These are phyloP conservation scores for Apaloderma vittatum DNA, from an alignment of 2,113 vertebrate genomes.

Conservation along the genomic window DNA sequence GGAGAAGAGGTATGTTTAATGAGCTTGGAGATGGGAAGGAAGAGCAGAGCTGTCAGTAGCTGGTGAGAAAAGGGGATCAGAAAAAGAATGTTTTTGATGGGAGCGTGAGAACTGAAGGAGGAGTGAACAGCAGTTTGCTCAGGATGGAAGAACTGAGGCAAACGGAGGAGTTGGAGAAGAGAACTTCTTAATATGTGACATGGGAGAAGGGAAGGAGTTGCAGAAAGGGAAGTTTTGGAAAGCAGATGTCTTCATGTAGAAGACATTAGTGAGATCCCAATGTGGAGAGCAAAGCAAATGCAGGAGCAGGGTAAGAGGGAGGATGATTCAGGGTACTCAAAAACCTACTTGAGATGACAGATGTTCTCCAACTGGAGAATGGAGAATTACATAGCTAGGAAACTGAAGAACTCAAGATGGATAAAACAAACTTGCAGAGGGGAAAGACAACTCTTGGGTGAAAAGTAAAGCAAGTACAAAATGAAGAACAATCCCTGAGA, in stretches of 20 bases:
- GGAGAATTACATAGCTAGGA: constrained; percentile 1
- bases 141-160: constrained; percentile 9
- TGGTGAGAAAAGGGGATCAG: constrained; percentile 10
- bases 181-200: neutral
- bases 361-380: constrained; percentile 1
- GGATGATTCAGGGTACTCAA: constrained; percentile 22
- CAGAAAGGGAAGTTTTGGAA: neutral
- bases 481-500: neutral
- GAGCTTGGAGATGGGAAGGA: neutral
- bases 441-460: neutral
- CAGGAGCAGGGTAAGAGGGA: neutral
- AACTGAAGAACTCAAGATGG: neutral
- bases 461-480: neutral
- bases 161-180: neutral
- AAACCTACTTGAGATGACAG: neutral
- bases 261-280: neutral
- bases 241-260: neutral
- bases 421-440: neutral
- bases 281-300: neutral
- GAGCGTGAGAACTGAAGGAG: constrained; percentile 1
- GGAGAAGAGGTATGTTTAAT: neutral
- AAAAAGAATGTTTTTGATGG: neutral
- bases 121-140: constrained; percentile 27
- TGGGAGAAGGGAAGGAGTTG: neutral
- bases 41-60: neutral